Percentiles rank a stretch among this genome's conserved stretches.
Evolutionary conservation across 2,113 vertebrate genomes (phyloP).

Genomic region (Sinosuthora webbiana): DNA sequence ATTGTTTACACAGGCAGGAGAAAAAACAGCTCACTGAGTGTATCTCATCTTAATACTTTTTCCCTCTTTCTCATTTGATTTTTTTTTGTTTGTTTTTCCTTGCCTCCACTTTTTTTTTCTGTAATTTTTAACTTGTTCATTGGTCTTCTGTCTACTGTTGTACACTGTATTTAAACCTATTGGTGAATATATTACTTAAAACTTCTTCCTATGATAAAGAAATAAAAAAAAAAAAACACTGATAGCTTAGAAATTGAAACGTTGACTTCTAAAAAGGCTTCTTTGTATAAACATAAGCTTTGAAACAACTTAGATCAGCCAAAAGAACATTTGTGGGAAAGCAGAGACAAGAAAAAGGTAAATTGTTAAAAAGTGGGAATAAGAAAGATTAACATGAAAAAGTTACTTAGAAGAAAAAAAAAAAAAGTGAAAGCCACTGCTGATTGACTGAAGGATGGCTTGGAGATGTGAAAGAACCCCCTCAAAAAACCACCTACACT

Average conservation of each 20-base stretch:
- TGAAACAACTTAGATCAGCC: neutral
- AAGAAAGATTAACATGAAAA: neutral
- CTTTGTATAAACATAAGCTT: neutral
- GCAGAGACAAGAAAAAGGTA: neutral
- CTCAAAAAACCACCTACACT: fast-evolving
- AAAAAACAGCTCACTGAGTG: neutral
- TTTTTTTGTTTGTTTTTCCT: neutral
- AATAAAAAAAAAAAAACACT: neutral
- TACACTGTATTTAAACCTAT: neutral
- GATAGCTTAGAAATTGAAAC: neutral
- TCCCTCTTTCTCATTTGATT: neutral
- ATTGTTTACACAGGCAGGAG: neutral
- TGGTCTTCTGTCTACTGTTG: neutral
- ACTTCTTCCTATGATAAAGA: neutral
- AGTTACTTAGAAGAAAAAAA: neutral
- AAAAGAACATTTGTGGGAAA: neutral
- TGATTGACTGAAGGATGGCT: neutral
- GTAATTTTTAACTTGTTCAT: neutral
- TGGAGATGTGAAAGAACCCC: neutral
- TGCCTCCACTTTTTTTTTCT: neutral
- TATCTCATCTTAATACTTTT: neutral
- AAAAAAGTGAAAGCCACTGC: neutral
- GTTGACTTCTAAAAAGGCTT: neutral
- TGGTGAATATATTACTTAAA: neutral
- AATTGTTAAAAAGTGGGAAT: neutral